Conservation (phyloP, 1,140 invertebrate genomes). For the Dufourea novaeangliae region DNA sequence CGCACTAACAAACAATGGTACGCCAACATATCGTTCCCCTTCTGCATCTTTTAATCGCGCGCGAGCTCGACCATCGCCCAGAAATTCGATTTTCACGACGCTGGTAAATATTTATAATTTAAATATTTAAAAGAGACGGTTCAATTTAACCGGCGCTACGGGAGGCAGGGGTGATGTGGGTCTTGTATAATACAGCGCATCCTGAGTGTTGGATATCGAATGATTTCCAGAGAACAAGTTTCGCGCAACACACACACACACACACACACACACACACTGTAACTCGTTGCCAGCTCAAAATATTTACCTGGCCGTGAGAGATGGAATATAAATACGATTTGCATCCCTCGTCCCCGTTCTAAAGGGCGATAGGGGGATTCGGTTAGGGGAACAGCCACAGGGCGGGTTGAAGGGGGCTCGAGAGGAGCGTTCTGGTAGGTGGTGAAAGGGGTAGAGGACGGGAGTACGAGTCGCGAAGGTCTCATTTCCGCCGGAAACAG, state of each 20-base stretch:
- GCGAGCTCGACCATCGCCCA: not conserved
- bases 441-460: slow-evolving; percentile 42
- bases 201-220: slow-evolving; percentile 9
- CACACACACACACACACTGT: too few relatives aligned
- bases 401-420: slow-evolving; percentile 18
- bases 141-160: not conserved
- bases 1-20: not conserved
- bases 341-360: slow-evolving; percentile 43
- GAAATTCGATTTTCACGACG: not conserved
- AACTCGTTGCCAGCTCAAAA: slow-evolving; percentile 34
- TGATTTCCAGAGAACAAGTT: slow-evolving; percentile 6
- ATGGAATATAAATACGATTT: slow-evolving; percentile 75
- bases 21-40: not conserved
- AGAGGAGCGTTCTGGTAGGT: slow-evolving; percentile 19
- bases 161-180: not conserved
- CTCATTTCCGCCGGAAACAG: slow-evolving; percentile 80
- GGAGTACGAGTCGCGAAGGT: slow-evolving; percentile 64
- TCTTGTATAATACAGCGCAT: not conserved
- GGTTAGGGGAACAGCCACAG: slow-evolving; percentile 32
- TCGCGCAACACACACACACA: slow-evolving; percentile 34
- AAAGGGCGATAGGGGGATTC: slow-evolving; percentile 32
- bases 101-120: slow-evolving; percentile 30
- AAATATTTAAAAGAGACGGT: slow-evolving; percentile 32
- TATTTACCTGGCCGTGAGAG: slow-evolving; percentile 65
- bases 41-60: slow-evolving; percentile 1